phyloP scores from a whole-genome alignment of 2,888 invertebrate species.

The Synanthedon vespiformis region DNA sequence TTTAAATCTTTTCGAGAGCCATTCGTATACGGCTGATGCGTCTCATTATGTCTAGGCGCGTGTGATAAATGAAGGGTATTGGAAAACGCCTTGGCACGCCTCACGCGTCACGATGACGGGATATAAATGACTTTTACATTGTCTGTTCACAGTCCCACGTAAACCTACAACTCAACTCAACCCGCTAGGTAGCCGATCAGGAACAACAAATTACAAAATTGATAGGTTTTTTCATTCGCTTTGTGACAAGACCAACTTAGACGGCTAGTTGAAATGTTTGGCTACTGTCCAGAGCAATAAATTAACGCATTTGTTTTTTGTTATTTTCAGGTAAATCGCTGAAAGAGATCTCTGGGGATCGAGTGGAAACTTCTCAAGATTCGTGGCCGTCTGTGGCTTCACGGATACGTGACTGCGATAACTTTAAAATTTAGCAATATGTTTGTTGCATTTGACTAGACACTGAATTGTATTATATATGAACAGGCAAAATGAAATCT shows the following conservation, averaged over 20 bases:
- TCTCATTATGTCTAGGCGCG: constrained; percentile 59
- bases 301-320: constrained; percentile 58
- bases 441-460: not conserved
- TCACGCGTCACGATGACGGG: constrained; percentile 56
- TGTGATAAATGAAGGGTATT: constrained; percentile 64
- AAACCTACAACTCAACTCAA: constrained; percentile 46
- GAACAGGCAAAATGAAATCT: too few species aligned
- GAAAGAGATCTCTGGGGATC: constrained; percentile 43
- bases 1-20: constrained; percentile 46
- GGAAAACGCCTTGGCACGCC: constrained; percentile 63
- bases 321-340: constrained; percentile 68
- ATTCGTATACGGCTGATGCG: constrained; percentile 36
- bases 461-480: not conserved
- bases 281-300: constrained; percentile 57
- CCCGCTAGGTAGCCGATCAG: constrained; percentile 44
- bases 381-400: constrained; percentile 20
- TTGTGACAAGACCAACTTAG: constrained; percentile 55
- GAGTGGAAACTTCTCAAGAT: constrained; percentile 30
- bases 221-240: constrained; percentile 52
- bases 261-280: constrained; percentile 64
- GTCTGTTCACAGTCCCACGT: constrained; percentile 51
- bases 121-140: constrained; percentile 67
- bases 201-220: constrained; percentile 40
- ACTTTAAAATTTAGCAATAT: not conserved
- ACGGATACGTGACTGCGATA: constrained; percentile 13